Evolutionary conservation across 2,888 invertebrate species (phyloP).

Genomic region (Lissonota sp.): DNA sequence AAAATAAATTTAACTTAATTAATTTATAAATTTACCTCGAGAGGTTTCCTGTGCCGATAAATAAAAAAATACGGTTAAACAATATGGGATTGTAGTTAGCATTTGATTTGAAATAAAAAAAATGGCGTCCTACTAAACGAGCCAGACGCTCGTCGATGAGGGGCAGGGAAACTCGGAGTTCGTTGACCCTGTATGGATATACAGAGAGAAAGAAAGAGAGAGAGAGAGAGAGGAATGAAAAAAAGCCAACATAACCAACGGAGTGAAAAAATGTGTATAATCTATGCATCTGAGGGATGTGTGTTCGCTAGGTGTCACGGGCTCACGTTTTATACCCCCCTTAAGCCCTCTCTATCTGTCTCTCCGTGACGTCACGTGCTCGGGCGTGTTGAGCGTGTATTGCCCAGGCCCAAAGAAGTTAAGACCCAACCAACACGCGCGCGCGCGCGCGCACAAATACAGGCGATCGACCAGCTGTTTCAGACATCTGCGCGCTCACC

Average conservation of each 20-base stretch:
- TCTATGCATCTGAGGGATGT: constrained; percentile 74
- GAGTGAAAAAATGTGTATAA: constrained; percentile 71
- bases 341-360: constrained; percentile 12
- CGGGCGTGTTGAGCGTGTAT: constrained; percentile 63
- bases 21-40: not conserved
- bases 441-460: constrained; percentile 55
- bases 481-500: constrained; percentile 75
- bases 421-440: too few species aligned
- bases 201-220: constrained; percentile 11
- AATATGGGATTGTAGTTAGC: constrained; percentile 21
- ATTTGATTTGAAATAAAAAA: constrained; percentile 21
- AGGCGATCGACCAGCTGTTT: constrained; percentile 75
- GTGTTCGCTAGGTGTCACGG: constrained; percentile 17
- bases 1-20: too few species aligned
- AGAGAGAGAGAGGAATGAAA: constrained; percentile 19
- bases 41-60: not conserved
- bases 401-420: constrained; percentile 57
- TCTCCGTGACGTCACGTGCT: constrained; percentile 74
- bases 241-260: constrained; percentile 46
- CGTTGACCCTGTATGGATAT: constrained; percentile 50
- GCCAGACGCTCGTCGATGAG: constrained; percentile 49
- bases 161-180: constrained; percentile 33
- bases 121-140: constrained; percentile 40
- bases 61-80: constrained; percentile 1
- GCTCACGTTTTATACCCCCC: constrained; percentile 42